Evolutionary conservation across 2,888 invertebrate genomes (phyloP), one percentile per base, ranked within the genome.

Genomic region (Drosophila longiperda): DNA sequence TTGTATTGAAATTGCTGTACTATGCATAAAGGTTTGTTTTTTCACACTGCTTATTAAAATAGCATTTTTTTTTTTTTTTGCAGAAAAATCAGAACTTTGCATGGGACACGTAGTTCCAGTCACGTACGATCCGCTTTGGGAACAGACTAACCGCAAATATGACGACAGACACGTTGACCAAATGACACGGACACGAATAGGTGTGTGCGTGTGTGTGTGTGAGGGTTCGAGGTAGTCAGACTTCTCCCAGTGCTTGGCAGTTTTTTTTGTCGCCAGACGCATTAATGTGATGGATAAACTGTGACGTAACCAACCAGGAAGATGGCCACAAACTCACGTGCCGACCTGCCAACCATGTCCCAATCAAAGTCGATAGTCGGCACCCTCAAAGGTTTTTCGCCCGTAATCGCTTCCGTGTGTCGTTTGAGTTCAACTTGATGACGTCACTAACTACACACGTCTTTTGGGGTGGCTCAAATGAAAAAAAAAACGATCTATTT

Each of bases 121-220:
- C 82, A 82, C 82, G 82, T 82, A 80, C 61, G 0, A 61, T 58
- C 49, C 63, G 29, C 69, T 40, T 29, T 26, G n/a, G 40, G 17
- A 32, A 20, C n/a, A 67, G 62, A 54, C 45, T 48, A 75, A 69
- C 66, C 69, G 58, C 73, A 80, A 77, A 77, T 71, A 69, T 66
- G 78, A 66, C 71, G 75, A 69, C 71, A 80, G 80, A 80, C 80
- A 80, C 80, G 75, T 80, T 80, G 71, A 52, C 68, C 75, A 75
- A 78, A 80, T 78, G 80, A 71, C 80, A 78, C 69, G 80, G 80
- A 80, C 79, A 79, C 65, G 34, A 17, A 11, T 23, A 15, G 23
- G 1, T 45, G 8, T 45, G 45, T 0, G n/a, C 6, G n/a, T 20
- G 42, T n/a, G 7, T 45, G 38, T 9, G 38, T 3, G 42, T 6